phyloP scores from a whole-genome alignment of 2,797 vertebrate genomes.

The Phyllotis vaccarum region DNA sequence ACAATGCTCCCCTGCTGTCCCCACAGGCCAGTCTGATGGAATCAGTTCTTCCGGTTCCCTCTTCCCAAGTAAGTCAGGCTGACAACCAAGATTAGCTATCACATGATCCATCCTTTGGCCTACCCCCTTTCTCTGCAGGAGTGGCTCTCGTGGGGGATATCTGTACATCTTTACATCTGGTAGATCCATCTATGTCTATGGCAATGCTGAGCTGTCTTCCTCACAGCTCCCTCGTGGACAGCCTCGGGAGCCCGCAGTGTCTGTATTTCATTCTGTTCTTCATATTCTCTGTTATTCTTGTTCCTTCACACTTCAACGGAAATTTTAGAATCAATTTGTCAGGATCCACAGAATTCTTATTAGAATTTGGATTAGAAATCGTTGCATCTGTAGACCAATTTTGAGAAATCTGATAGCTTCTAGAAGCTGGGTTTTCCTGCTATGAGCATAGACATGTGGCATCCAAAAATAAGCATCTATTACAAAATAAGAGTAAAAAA shows the following conservation, averaged over 20 bases:
- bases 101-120: fast-evolving
- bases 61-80: neutral
- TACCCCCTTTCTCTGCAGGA: fast-evolving
- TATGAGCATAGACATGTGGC: neutral
- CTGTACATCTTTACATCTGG: fast-evolving
- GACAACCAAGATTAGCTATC: neutral
- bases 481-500: neutral
- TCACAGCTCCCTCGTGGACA: fast-evolving
- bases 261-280: fast-evolving
- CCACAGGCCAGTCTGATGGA: neutral
- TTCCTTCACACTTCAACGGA: neutral
- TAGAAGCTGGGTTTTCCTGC: neutral
- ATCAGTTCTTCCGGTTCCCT: neutral
- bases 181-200: fast-evolving
- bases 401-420: neutral
- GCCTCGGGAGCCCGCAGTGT: fast-evolving
- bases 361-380: neutral
- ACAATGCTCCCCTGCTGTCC: neutral
- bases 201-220: fast-evolving
- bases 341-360: neutral
- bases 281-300: neutral
- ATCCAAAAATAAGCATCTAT: neutral
- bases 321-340: neutral
- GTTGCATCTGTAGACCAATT: neutral
- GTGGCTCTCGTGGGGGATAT: neutral